Evolutionary conservation across 2,888 invertebrate species (phyloP).

Genomic region (Phytoseiulus persimilis): DNA sequence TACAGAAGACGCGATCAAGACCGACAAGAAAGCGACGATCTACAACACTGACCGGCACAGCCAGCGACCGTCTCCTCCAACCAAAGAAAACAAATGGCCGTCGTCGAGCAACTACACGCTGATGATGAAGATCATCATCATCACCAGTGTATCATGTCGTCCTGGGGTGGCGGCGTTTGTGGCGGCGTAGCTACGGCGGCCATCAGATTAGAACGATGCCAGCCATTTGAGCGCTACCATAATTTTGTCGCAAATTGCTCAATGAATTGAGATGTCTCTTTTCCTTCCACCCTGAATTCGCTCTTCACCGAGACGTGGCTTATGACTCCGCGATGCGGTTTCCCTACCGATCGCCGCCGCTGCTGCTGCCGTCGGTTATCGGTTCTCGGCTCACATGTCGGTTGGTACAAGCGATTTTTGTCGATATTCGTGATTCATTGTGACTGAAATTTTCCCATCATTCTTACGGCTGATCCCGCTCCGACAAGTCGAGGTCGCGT

Average conservation of each 20-base stretch:
- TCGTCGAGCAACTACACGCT: neutral
- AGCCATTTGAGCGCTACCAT: neutral
- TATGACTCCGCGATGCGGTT: neutral
- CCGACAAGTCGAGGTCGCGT: neutral
- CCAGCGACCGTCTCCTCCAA: neutral
- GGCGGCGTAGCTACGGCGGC: neutral
- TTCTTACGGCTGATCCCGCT: neutral
- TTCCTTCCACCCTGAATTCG: neutral
- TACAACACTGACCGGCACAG: neutral
- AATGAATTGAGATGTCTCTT: neutral
- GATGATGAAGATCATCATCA: neutral
- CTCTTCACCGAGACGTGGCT: neutral
- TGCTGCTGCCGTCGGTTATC: no score
- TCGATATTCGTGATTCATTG: neutral
- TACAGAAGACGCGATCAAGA: neutral
- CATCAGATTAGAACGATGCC: neutral
- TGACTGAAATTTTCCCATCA: neutral
- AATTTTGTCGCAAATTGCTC: neutral
- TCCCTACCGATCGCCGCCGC: neutral
- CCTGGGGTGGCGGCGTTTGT: neutral
- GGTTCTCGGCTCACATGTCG: neutral
- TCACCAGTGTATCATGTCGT: neutral
- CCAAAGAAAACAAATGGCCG: neutral
- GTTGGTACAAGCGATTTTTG: neutral
- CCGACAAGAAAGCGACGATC: neutral